phyloP scores from a whole-genome alignment of 2,797 vertebrate species.

The Oreochromis grahami region DNA sequence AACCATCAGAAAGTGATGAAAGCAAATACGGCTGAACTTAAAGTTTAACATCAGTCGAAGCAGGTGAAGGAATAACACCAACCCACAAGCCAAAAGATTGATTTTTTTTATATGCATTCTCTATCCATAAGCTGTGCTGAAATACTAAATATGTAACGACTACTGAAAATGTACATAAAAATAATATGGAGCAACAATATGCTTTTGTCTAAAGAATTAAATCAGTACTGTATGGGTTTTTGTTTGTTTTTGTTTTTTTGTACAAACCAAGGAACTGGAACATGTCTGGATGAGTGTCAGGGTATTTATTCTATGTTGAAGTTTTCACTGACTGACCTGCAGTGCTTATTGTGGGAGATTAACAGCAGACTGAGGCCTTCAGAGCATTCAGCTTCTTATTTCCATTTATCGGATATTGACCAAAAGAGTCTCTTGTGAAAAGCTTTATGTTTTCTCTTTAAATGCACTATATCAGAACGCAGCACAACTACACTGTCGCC shows the following conservation, averaged over 20 bases:
- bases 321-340: conserved; percentile 30
- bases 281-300: conserved; percentile 43
- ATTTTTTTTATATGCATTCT: conserved; percentile 47
- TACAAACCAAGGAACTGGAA: conserved; percentile 49
- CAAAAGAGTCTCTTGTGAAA: conserved; percentile 18
- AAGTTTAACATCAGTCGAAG: not conserved
- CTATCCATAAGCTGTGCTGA: conserved; percentile 41
- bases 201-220: conserved; percentile 37
- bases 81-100: conserved; percentile 67
- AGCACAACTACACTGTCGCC: not conserved
- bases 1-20: not conserved
- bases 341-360: conserved; percentile 20
- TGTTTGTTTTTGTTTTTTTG: conserved; percentile 46
- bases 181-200: conserved; percentile 40
- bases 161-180: conserved; percentile 63
- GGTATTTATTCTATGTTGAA: conserved; percentile 68
- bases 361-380: conserved; percentile 27
- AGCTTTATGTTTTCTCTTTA: conserved; percentile 17
- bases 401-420: not conserved
- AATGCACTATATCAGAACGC: not conserved
- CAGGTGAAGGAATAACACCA: not conserved
- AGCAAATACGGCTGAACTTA: not conserved
- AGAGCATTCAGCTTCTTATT: not conserved
- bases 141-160: conserved; percentile 46
- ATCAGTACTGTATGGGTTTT: conserved; percentile 56